phyloP scores from a whole-genome alignment of 2,113 vertebrate genomes.

The Rhadina sibilatrix region DNA sequence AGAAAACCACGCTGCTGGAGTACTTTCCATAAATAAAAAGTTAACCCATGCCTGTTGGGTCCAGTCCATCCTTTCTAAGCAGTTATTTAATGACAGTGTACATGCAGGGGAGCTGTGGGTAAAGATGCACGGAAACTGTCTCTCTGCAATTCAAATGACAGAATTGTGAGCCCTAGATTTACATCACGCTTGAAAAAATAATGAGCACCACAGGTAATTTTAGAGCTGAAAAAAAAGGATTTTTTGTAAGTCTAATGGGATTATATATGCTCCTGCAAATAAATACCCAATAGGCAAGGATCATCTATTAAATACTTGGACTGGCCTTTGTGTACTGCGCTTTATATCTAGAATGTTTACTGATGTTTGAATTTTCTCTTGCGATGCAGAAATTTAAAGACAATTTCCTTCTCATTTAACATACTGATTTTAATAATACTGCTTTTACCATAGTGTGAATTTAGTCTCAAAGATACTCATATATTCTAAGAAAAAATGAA shows the following conservation, averaged over 20 bases:
- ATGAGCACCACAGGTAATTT: background rate
- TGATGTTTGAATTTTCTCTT: background rate
- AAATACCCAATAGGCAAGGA: background rate
- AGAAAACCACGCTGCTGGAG: background rate
- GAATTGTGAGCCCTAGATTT: background rate
- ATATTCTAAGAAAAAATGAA: background rate
- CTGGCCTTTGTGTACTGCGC: background rate
- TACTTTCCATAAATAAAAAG: background rate
- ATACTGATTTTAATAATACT: background rate
- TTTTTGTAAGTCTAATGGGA: background rate
- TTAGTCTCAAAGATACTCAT: background rate
- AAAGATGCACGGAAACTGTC: background rate
- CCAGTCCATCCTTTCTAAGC: background rate
- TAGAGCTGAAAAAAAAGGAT: background rate
- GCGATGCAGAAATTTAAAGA: background rate
- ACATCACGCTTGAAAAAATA: background rate
- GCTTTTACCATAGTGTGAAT: background rate
- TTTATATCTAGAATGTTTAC: background rate
- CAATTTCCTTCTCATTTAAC: background rate
- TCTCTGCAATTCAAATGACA: background rate
- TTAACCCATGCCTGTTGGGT: background rate
- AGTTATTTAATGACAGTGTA: constrained; percentile 12
- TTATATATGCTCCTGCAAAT: background rate
- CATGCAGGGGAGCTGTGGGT: background rate
- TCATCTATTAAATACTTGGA: background rate